Conservation (phyloP, 2,797 vertebrate species). For the Geotria australis region DNA sequence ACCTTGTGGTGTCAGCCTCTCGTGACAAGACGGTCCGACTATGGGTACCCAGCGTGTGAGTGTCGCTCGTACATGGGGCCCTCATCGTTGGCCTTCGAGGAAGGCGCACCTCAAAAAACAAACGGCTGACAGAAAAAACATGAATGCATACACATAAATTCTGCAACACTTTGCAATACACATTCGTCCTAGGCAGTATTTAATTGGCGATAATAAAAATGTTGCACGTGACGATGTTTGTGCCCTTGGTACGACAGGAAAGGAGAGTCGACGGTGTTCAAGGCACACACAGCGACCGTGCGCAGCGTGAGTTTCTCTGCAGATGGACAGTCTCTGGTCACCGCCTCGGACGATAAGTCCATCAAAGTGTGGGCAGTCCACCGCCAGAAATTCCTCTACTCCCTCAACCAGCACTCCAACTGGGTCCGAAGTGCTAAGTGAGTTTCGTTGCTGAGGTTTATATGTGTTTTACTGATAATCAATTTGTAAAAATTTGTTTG, state of each 20-base stretch:
- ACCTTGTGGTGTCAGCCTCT: conserved; percentile 61
- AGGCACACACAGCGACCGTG: conserved; percentile 54
- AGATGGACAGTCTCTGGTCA: conserved; percentile 58
- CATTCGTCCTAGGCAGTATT: too few relatives aligned
- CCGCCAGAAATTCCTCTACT: conserved; percentile 75
- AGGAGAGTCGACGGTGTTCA: conserved; percentile 53
- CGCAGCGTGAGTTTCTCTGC: conserved; percentile 58
- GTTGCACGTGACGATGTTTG: too few relatives aligned
- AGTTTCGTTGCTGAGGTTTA: conserved; percentile 1
- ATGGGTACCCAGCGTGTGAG: conserved; percentile 71
- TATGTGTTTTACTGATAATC: too few relatives aligned
- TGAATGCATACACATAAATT: too few relatives aligned
- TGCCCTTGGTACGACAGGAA: conserved; percentile 17
- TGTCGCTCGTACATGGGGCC: conserved; percentile 2
- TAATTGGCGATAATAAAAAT: too few relatives aligned
- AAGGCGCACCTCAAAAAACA: too few relatives aligned
- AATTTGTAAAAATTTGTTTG: too few relatives aligned
- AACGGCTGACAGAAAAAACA: too few relatives aligned
- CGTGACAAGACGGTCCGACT: conserved; percentile 78
- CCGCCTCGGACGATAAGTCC: conserved; percentile 85
- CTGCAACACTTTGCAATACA: too few relatives aligned
- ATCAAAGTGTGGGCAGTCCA: conserved; percentile 78
- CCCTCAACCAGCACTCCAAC: conserved; percentile 71
- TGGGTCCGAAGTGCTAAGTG: conserved; percentile 94
- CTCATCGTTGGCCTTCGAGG: too few relatives aligned